Conservation (phyloP, 2,888 invertebrate species). For the Dolichopus griseipennis region DNA sequence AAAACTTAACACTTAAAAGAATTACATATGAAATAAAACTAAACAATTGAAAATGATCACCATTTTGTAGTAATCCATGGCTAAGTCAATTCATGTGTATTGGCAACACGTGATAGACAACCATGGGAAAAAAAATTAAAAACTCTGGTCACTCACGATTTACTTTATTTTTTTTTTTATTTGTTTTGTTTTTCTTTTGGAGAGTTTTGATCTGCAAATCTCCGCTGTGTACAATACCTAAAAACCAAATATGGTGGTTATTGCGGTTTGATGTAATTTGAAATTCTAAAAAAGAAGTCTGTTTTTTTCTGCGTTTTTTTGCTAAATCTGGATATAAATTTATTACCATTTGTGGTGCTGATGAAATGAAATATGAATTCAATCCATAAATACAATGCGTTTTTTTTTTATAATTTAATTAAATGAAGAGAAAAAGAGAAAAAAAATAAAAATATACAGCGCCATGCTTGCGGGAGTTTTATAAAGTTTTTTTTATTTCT, state of each 20-base stretch:
- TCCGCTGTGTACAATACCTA: neutral
- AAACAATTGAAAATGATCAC: too few relatives aligned
- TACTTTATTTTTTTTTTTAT: neutral
- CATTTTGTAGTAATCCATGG: too few relatives aligned
- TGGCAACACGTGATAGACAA: neutral
- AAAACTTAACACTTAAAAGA: too few relatives aligned
- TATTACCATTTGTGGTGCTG: neutral
- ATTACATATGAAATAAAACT: too few relatives aligned
- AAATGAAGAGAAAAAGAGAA: neutral
- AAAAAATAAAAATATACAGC: neutral
- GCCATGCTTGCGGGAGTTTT: neutral
- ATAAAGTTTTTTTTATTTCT: too few relatives aligned
- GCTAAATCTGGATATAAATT: neutral
- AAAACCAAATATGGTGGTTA: neutral
- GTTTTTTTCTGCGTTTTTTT: too few relatives aligned
- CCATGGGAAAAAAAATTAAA: constrained; percentile 3
- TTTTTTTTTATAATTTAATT: neutral
- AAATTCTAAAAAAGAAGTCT: neutral
- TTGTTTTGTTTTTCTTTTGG: neutral
- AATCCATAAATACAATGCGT: neutral
- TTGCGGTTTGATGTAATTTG: neutral
- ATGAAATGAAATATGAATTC: neutral
- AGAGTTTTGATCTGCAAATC: neutral
- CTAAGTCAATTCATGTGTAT: too few relatives aligned
- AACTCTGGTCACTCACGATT: neutral